phyloP scores from a whole-genome alignment of 1,140 invertebrate genomes.

The Hylyphantes graminicola region DNA sequence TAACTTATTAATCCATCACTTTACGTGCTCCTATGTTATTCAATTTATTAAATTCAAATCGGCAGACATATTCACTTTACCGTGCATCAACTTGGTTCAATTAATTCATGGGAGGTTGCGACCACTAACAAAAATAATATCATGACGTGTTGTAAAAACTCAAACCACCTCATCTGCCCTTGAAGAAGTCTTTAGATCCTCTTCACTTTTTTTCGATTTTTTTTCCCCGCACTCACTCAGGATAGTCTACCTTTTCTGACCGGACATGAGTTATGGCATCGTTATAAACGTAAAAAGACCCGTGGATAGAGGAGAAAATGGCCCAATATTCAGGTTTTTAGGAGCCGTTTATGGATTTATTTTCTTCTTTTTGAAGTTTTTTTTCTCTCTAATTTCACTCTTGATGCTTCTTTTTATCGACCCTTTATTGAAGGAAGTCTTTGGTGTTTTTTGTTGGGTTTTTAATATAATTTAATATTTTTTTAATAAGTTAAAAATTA shows the following conservation, averaged over 20 bases:
- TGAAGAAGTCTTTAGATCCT: no score
- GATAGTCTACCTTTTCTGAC: conserved; percentile 32
- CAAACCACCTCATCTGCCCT: neutral
- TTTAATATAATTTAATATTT: no score
- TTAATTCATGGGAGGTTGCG: no score
- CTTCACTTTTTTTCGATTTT: conserved; percentile 5
- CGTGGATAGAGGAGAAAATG: conserved; percentile 15
- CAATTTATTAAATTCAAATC: no score
- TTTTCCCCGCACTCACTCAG: conserved; percentile 4
- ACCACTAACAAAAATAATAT: neutral
- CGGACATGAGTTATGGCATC: conserved; percentile 57
- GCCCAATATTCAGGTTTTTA: conserved; percentile 14
- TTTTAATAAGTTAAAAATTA: no score
- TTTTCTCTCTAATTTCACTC: conserved; percentile 30
- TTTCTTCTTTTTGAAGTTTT: conserved; percentile 11
- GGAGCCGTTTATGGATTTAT: conserved; percentile 55
- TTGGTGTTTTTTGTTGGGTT: no score
- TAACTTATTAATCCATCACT: no score
- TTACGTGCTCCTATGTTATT: no score
- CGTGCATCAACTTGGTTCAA: no score
- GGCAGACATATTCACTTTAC: no score
- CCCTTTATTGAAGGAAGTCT: no score
- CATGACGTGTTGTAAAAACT: neutral
- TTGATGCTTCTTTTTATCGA: no score
- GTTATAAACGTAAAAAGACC: conserved; percentile 42